Percentiles rank a stretch among this genome's conserved stretches.
These are phyloP conservation scores for Pollenia labialis DNA, from an alignment of 2,888 invertebrate genomes.

Conservation along the genomic window DNA sequence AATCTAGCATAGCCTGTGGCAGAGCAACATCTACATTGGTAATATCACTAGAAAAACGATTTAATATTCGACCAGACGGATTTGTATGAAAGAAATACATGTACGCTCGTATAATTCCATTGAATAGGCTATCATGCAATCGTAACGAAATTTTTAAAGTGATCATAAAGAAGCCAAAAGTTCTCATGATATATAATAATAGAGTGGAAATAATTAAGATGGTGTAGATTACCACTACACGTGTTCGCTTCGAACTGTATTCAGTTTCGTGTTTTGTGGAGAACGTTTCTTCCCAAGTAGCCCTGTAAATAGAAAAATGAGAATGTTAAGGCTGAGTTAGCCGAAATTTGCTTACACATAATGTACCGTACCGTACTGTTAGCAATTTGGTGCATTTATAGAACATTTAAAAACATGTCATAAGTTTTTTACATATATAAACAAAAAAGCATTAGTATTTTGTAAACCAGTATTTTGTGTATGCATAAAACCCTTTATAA, in stretches of 20 bases:
- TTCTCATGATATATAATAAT: conserved; percentile 86
- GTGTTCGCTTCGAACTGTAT: conserved; percentile 76
- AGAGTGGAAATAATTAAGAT: conserved; percentile 79
- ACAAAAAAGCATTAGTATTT: no score
- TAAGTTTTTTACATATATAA: no score
- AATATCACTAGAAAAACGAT: conserved; percentile 91
- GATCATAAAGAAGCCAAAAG: conserved; percentile 88
- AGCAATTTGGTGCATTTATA: no score
- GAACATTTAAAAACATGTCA: no score
- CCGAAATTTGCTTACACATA: no score
- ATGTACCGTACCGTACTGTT: no score
- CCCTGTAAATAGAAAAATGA: conserved; percentile 76
- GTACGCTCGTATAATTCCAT: conserved; percentile 88
- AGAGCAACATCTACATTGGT: conserved; percentile 87
- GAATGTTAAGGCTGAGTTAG: no score
- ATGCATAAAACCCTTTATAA: no score
- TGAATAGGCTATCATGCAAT: conserved; percentile 92
- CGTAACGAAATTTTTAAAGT: conserved; percentile 90
- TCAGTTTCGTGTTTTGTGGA: conserved; percentile 75
- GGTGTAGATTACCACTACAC: conserved; percentile 79
- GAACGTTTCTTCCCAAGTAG: conserved; percentile 82
- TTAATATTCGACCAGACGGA: conserved; percentile 87
- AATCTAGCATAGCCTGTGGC: conserved; percentile 87
- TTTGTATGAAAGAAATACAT: conserved; percentile 92
- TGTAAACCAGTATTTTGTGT: no score